These are phyloP conservation scores for Mystacornis crossleyi DNA, from an alignment of 2,113 vertebrate genomes.

Conservation along the genomic window DNA sequence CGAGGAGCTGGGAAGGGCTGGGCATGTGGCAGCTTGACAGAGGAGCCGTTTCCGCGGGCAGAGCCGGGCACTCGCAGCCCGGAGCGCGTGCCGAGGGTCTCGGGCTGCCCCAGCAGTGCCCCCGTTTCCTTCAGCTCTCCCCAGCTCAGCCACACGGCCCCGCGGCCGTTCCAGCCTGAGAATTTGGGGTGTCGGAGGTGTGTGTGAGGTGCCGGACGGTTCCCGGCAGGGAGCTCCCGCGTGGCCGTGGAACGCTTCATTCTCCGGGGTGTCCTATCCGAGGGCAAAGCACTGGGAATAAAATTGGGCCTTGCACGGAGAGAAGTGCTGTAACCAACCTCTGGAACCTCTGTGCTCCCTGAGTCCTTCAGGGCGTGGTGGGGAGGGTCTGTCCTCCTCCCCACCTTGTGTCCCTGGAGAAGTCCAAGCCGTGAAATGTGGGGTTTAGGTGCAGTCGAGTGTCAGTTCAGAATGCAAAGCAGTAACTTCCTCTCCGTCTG, in stretches of 20 bases:
- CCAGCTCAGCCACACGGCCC: too few relatives aligned
- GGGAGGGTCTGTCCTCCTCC: too few relatives aligned
- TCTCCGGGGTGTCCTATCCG: not conserved
- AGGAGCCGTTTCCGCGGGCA: rapidly evolving
- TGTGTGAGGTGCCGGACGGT: rapidly evolving
- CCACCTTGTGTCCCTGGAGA: not conserved
- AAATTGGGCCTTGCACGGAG: not conserved
- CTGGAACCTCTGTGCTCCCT: not conserved
- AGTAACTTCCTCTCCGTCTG: not conserved
- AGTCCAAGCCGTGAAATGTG: rapidly evolving
- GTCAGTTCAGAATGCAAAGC: not conserved
- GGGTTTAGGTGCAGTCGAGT: not conserved
- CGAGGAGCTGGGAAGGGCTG: rapidly evolving
- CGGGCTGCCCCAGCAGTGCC: not conserved
- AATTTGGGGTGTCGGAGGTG: rapidly evolving
- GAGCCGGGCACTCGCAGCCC: rapidly evolving
- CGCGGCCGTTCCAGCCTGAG: rapidly evolving
- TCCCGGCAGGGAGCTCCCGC: not conserved
- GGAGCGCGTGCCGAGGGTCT: too few relatives aligned
- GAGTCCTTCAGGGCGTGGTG: rapidly evolving
- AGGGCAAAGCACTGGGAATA: not conserved
- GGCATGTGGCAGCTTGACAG: rapidly evolving
- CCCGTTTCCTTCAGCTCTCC: rapidly evolving
- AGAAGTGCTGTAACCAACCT: rapidly evolving
- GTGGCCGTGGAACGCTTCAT: too few relatives aligned